A percentile compares a stretch with the other conserved stretches of the same genome.
phyloP scores from a whole-genome alignment of 2,113 vertebrate species.

The Dipodomys stephensi region DNA sequence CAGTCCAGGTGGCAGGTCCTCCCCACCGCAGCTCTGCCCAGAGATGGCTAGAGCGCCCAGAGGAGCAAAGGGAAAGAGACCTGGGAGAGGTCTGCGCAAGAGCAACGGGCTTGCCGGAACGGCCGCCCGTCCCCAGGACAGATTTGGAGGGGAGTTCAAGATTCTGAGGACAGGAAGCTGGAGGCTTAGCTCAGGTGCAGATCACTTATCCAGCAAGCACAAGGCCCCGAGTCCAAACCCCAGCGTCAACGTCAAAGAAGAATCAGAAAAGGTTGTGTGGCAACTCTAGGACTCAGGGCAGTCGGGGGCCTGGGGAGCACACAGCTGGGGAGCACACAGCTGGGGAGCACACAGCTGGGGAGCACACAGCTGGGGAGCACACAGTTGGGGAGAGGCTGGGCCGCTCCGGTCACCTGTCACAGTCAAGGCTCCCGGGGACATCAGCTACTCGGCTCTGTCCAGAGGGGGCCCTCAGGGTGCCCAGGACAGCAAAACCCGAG shows the following conservation, averaged over 20 bases:
- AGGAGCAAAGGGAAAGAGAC: fast-evolving
- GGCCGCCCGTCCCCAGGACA: neutral
- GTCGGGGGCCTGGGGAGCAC: no score
- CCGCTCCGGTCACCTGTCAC: no score
- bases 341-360: fast-evolving
- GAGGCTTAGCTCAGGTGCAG: no score
- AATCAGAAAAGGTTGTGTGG: no score
- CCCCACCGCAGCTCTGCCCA: neutral
- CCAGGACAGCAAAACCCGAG: neutral
- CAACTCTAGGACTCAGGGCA: no score
- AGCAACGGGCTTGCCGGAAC: neutral
- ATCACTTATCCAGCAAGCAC: no score
- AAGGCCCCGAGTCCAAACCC: no score
- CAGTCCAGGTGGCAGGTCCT: neutral
- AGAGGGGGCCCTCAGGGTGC: neutral
- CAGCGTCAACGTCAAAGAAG: no score
- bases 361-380: no score
- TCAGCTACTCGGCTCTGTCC: neutral
- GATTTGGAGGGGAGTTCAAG: neutral
- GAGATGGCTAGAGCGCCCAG: fast-evolving
- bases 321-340: no score
- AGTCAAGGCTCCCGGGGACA: neutral
- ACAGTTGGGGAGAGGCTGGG: fast-evolving
- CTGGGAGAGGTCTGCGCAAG: neutral
- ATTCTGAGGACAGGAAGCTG: no score